These are phyloP conservation scores for Antheraea mylitta DNA, from an alignment of 1,140 invertebrate genomes.

Conservation along the genomic window DNA sequence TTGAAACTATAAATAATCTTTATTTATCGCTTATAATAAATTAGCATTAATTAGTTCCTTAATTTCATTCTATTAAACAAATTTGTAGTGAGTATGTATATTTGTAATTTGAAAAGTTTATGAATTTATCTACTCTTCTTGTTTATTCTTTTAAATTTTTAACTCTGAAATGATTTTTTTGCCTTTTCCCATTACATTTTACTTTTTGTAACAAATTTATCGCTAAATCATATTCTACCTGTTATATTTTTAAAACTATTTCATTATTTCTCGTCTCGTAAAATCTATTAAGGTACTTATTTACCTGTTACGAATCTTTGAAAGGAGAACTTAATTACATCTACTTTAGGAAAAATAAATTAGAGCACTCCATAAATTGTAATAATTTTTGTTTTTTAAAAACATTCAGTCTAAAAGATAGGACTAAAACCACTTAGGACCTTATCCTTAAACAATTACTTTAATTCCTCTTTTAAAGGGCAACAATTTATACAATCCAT, in stretches of 20 bases:
- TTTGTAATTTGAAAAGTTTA: too few species aligned
- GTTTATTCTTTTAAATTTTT: too few species aligned
- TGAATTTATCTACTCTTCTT: too few species aligned
- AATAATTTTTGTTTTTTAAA: conserved; percentile 17
- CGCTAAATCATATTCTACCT: conserved; percentile 61
- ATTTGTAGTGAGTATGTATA: not conserved
- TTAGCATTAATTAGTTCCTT: conserved; percentile 20
- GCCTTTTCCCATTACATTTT: not conserved
- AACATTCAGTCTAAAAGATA: conserved; percentile 20
- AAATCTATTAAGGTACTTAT: conserved; percentile 55
- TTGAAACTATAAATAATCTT: conserved; percentile 35
- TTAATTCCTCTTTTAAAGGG: conserved; percentile 31
- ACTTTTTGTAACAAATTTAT: conserved; percentile 28
- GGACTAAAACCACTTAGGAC: conserved; percentile 32
- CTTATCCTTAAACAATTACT: conserved; percentile 35
- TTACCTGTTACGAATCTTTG: conserved; percentile 57
- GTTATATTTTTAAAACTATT: conserved; percentile 55
- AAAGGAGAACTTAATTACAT: conserved; percentile 39
- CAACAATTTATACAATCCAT: conserved; percentile 26
- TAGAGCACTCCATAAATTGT: conserved; percentile 22
- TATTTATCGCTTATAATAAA: conserved; percentile 25
- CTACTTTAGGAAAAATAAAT: conserved; percentile 31
- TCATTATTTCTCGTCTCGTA: conserved; percentile 57
- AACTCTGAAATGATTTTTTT: not conserved
- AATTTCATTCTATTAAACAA: not conserved